Evolutionary conservation across 2,888 invertebrate species (phyloP).

Genomic region (Chrysolina oricalcia): DNA sequence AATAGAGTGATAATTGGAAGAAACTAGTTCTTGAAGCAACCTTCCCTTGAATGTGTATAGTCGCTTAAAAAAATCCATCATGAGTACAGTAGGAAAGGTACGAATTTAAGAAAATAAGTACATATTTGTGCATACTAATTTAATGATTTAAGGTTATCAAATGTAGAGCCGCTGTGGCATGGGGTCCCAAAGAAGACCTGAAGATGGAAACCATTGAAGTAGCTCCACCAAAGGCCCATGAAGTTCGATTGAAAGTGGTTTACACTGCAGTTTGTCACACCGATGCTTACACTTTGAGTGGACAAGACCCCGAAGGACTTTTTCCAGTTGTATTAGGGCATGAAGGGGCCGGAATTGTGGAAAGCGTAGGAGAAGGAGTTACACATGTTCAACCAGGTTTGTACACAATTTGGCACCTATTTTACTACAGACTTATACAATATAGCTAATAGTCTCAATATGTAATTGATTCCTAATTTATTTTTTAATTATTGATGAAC

Average conservation of each 20-base stretch:
- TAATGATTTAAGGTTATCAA: slow-evolving; percentile 75
- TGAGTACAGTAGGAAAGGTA: slow-evolving; percentile 37
- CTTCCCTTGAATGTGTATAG: too few species aligned
- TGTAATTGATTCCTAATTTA: not conserved
- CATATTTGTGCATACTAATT: not conserved
- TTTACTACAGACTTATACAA: not conserved
- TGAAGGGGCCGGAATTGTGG: slow-evolving; percentile 97
- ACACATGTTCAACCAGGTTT: slow-evolving; percentile 86
- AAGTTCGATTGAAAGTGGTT: slow-evolving; percentile 88
- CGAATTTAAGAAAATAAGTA: not conserved
- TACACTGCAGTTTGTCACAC: slow-evolving; percentile 94
- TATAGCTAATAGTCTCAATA: not conserved
- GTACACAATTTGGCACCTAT: not conserved
- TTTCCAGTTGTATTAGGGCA: slow-evolving; percentile 97
- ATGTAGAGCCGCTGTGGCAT: slow-evolving; percentile 97
- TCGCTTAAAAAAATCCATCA: slow-evolving; percentile 13
- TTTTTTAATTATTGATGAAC: not conserved
- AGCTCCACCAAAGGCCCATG: slow-evolving; percentile 93
- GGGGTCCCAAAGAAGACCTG: slow-evolving; percentile 93
- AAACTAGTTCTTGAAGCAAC: not conserved
- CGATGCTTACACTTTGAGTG: slow-evolving; percentile 91
- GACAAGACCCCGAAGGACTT: slow-evolving; percentile 91
- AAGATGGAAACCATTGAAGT: slow-evolving; percentile 94
- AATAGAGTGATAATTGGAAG: not conserved
- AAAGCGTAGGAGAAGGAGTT: slow-evolving; percentile 95